Conservation (phyloP, 2,888 invertebrate species). For the Euzetes globulus region DNA sequence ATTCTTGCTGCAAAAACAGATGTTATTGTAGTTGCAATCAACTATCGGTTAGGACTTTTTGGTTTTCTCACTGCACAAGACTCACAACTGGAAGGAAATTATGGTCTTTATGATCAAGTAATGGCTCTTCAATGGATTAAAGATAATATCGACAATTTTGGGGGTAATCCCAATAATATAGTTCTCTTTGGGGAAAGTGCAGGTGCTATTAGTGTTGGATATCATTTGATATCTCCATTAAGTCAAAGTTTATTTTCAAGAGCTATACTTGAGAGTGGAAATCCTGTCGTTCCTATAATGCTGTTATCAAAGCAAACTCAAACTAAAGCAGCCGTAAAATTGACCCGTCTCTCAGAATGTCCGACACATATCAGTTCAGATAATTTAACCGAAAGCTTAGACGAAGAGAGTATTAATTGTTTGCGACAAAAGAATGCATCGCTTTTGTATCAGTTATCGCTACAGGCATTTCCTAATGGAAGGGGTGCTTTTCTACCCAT, state of each 20-base stretch:
- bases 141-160: slow-evolving; percentile 43
- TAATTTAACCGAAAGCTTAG: too few species aligned
- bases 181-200: slow-evolving; percentile 45
- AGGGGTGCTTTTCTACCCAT: too few species aligned
- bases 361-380: too few species aligned
- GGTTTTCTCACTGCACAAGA: too few species aligned
- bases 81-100: slow-evolving; percentile 51
- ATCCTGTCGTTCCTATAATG: neutral
- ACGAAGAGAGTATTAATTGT: too few species aligned
- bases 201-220: slow-evolving; percentile 42
- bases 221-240: neutral
- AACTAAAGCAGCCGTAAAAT: neutral
- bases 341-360: neutral
- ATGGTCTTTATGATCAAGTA: slow-evolving; percentile 45
- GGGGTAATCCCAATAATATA: slow-evolving; percentile 44
- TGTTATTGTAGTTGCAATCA: slow-evolving; percentile 53
- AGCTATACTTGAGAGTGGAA: neutral
- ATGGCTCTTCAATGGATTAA: slow-evolving; percentile 46
- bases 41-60: slow-evolving; percentile 48
- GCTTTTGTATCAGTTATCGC: too few species aligned
- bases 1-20: slow-evolving; percentile 50
- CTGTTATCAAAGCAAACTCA: neutral
- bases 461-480: too few species aligned
- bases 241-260: neutral
- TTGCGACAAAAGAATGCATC: too few species aligned